Percentiles rank a stretch among this genome's conserved stretches.
Conservation (phyloP, 1,140 invertebrate species). For the Ceratitis capitata region DNA sequence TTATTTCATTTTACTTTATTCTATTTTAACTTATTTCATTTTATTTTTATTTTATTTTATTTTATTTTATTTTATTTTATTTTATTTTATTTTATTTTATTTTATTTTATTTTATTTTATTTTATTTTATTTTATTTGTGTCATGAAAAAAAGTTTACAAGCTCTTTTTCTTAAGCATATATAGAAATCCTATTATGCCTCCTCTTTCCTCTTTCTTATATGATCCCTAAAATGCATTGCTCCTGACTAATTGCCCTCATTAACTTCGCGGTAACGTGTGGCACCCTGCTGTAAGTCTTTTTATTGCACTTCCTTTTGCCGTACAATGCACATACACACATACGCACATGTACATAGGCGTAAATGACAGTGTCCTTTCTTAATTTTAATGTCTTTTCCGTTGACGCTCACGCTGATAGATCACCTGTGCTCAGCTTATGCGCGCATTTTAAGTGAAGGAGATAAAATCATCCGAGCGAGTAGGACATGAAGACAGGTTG, state of each 20-base stretch:
- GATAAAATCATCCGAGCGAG: background rate
- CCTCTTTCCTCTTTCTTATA: background rate
- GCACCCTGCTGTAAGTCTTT: background rate
- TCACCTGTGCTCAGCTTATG: conserved; percentile 36
- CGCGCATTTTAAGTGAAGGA: background rate
- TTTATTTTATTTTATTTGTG: background rate
- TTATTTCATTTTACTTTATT: too few relatives aligned
- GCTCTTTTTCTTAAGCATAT: background rate
- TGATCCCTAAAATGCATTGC: background rate
- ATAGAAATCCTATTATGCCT: too few relatives aligned
- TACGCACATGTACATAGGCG: background rate
- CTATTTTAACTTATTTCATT: too few relatives aligned
- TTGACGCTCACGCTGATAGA: background rate
- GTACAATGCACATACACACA: background rate
- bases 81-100: too few relatives aligned
- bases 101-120: too few relatives aligned
- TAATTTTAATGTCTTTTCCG: conserved; percentile 15
- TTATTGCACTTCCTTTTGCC: conserved; percentile 10
- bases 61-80: too few relatives aligned
- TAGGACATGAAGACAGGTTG: background rate
- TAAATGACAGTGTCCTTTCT: background rate
- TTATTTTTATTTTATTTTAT: too few relatives aligned
- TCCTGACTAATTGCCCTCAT: conserved; percentile 60
- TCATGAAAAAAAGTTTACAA: background rate
- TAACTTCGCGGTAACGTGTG: conserved; percentile 41